Base-by-base conservation (phyloP, 2,888 invertebrate genomes). In the Geotrupes spiniger region DNA sequence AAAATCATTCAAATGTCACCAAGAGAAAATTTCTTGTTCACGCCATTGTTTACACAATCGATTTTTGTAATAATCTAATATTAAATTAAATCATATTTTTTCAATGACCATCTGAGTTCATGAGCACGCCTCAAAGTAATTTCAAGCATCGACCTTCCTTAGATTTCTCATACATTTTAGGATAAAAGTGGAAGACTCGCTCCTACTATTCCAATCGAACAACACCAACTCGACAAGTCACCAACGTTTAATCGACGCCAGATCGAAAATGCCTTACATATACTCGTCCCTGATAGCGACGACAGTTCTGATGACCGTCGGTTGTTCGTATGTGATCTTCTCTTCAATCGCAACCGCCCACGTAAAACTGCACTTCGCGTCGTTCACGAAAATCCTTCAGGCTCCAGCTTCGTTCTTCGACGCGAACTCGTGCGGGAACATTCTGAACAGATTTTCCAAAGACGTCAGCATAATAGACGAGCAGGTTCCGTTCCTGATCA, bases 381-480 rank as follows among this genome's bases (percentile, higher is more conserved):
- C 58, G 5, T 54, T 63, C 37, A 44, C 51, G 5, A 56, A 50
- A 43, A 53, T 63, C 15, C 49, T 60, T 1, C 49, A 51, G 9
- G 60, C 62, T 2, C 50, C 51, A 8, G 60, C 61, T 57, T 46
- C 46, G 3, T 61, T 64, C 53, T 61, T 59, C 26, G 59, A 60
- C 39, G 14, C 25, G 8, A 51, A 59, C 49, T 44, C 56, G 26
- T 58, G 59, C 1, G 63, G 63, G 14, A 63, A 60, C 31, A 55
- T 63, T 28, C 44, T 63, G 11, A 63, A 62, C 40, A 29, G 62
- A 36, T 61, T 63, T 47, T 60, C 63, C 4, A 59, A 57, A 37
- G 63, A 62, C 51, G 39, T 64, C n/a, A 55, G 54, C 12, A 48
- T 51, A 4, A 52, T 61, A 9, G 63, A 63, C 46, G 63, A 63